Conservation (phyloP, 2,113 vertebrate genomes). For the Isurus oxyrinchus region DNA sequence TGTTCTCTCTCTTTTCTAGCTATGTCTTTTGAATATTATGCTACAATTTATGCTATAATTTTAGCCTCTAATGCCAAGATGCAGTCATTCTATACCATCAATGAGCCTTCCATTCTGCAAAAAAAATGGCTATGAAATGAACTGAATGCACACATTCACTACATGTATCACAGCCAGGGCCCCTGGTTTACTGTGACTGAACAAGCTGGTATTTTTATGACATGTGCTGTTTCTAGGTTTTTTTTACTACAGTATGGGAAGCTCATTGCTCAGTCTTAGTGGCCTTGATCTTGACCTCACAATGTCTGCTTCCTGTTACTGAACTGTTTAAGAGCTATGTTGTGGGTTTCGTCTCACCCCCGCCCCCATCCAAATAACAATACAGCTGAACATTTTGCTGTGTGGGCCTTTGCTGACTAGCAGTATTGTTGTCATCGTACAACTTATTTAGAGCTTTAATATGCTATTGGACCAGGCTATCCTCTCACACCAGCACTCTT, state of each 20-base stretch:
- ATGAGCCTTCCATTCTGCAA: background rate
- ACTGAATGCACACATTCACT: background rate
- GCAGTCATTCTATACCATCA: background rate
- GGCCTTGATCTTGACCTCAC: background rate
- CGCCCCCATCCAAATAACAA: background rate
- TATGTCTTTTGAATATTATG: background rate
- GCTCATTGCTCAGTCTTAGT: background rate
- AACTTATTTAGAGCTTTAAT: background rate
- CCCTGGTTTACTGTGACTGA: background rate
- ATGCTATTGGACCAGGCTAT: background rate
- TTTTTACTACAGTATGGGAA: background rate
- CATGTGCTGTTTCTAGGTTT: background rate
- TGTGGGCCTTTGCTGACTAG: background rate
- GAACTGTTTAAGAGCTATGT: background rate
- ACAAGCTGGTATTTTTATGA: background rate
- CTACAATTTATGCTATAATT: background rate
- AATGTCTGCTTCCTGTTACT: background rate
- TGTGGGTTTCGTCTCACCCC: background rate
- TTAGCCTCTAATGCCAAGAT: background rate
- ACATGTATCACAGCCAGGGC: background rate
- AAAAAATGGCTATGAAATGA: background rate
- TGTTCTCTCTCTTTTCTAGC: background rate
- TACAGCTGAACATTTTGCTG: background rate
- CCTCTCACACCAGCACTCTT: background rate
- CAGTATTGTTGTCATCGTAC: background rate